Evolutionary conservation across 2,113 vertebrate species (phyloP), one percentile per base, ranked within the genome.

Genomic region (Caloenas nicobarica): DNA sequence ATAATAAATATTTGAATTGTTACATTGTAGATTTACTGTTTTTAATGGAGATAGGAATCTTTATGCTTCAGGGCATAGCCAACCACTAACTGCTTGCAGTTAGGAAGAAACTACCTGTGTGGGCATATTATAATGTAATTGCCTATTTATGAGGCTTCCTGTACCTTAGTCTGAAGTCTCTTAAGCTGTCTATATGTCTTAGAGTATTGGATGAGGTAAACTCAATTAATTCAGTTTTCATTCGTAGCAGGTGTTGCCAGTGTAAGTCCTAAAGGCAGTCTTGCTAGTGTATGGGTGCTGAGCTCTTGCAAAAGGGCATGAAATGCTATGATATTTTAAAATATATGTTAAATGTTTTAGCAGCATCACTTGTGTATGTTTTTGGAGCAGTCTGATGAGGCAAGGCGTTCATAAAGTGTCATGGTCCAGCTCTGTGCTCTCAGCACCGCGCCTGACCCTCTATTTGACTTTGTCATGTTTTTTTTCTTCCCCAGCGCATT

Each of bases 301-400:
- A 78, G 83, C 51, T 69, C 62, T 36, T 56, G 60, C 38, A 22
- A 50, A 4, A 11, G 18, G 23, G 16, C 54, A 12, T 38, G 29
- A 48, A 68, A 64, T 50, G n/a, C 48, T 51, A 1, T 11, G 10
- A 10, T 15, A 10, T 4, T 83, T 57, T 25, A 19, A 13, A 42
- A 5, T 13, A 5, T 1, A 0, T 6, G 16, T 33, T n/a, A 3
- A 69, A 64, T 17, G 29, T 6, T 28, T 17, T 36, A 31, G 12
- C 66, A 22, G 3, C 11, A 10, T 5, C 2, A 0, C 18, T 28
- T 46, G 2, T 28, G 28, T 26, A 0, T 10, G 24, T 13, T 34
- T 31, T 22, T 11, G 1, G 54, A 23, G 54, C 34, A 40, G 16
- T 11, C 14, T 6, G 1, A 3, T 24, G 4, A 33, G 48, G 18